Base-by-base conservation (phyloP, 2,797 vertebrate genomes). In the Allobates femoralis region DNA sequence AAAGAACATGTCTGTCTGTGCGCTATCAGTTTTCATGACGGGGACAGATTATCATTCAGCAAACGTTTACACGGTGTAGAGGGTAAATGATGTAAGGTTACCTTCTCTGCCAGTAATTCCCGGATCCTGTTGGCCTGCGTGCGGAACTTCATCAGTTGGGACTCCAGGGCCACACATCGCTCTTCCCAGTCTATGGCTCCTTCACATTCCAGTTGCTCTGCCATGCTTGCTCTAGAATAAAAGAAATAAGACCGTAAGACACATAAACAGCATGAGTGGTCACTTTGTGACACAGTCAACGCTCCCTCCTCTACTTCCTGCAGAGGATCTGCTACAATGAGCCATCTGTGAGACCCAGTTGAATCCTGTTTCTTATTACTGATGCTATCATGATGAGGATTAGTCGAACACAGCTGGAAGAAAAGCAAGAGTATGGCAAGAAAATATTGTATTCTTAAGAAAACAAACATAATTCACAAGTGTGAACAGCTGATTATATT, bases 61-160 rank as follows among this genome's bases (percentile, higher is more conserved):
- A 34, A 19, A 5, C 16, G 21, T n/a, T 37, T 14, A 75, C 51
- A 58, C 58, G 14, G 28, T 37, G 11, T 28, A 30, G 4, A 71
- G 5, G 18, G 75, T 46, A 67, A 11, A 50, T 67, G 30, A 50
- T 67, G 41, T 78, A 21, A 62, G 46, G 32, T 87, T 89, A 99
- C 98, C 96, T 99, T 99, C 90, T 99, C 98, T 56, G 97, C 97
- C 28, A 99, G 95, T 81, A 99, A 93, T 79, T 98, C 97, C 90
- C 98, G 93, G 87, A 99, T 99, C 93, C 98, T 97, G 91, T 97
- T 96, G 90, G 98, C 97, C 91, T 99, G 98, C 89, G 96, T 94
- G 87, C 97, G 95, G 92, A 99, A 99, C 91, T 98, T 99, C 92
- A 99, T 95, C 78, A 99, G 96, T 90, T 99, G 96, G 19, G 96